A percentile compares a stretch with the other conserved stretches of the same genome.
These are phyloP conservation scores for Channa argus DNA, from an alignment of 2,113 vertebrate species.

Conservation along the genomic window DNA sequence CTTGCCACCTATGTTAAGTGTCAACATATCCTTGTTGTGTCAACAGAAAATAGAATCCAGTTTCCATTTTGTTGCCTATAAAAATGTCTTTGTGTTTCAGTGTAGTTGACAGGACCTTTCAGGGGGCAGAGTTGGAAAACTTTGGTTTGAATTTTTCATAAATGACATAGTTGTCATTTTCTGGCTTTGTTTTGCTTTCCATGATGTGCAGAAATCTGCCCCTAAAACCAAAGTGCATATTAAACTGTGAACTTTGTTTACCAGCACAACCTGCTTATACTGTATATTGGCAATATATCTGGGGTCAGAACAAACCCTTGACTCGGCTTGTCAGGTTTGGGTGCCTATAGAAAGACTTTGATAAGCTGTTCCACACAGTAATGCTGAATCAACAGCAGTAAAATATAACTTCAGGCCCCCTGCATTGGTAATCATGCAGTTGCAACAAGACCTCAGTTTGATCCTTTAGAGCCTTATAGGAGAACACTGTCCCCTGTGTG, in stretches of 20 bases:
- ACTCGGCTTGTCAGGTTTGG: conserved; percentile 32
- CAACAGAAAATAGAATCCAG: too few species aligned
- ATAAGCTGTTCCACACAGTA: conserved; percentile 37
- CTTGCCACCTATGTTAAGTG: too few species aligned
- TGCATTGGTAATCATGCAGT: conserved; percentile 56
- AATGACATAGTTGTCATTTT: not conserved
- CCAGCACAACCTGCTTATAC: not conserved
- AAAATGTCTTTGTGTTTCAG: too few species aligned
- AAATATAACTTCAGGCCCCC: conserved; percentile 52
- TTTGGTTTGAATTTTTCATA: conserved; percentile 1
- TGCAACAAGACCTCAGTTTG: conserved; percentile 54
- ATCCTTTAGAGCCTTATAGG: conserved; percentile 33
- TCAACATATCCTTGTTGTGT: too few species aligned
- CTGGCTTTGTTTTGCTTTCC: conserved; percentile 1
- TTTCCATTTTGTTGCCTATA: too few species aligned
- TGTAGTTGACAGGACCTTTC: too few species aligned
- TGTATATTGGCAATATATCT: conserved; percentile 12
- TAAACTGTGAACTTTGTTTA: conserved; percentile 4
- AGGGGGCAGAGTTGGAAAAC: not conserved
- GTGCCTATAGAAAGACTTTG: conserved; percentile 43
- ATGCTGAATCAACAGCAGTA: conserved; percentile 63
- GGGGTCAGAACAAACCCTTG: conserved; percentile 18
- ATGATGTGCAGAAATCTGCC: not conserved
- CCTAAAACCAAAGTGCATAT: conserved; percentile 1
- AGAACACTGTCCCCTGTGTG: conserved; percentile 43